Conservation (phyloP, 2,888 invertebrate genomes). For the Cecidostiba fungosa region DNA sequence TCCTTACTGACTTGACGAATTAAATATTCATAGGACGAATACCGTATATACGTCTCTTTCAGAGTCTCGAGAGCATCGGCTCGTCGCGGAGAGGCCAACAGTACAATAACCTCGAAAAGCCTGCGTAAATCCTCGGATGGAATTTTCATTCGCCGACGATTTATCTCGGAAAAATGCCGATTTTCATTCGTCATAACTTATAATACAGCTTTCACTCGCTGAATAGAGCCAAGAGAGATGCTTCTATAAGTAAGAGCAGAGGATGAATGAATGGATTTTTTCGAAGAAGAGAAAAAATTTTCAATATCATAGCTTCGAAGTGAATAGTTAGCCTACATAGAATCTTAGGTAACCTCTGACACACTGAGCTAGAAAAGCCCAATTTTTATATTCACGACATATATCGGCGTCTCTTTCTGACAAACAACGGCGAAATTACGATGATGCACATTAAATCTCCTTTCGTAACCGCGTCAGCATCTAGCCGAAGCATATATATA, state of each 20-base stretch:
- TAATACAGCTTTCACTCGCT: not conserved
- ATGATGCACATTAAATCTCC: not conserved
- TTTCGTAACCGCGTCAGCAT: not conserved
- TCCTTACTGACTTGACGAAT: not conserved
- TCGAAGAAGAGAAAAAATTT: not conserved
- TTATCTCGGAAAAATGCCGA: not conserved
- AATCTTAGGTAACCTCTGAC: not conserved
- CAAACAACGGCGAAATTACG: not conserved
- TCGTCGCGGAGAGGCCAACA: not conserved
- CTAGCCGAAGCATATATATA: not conserved
- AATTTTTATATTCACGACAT: not conserved
- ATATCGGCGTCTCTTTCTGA: not conserved
- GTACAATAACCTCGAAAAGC: not conserved
- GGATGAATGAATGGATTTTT: too few species aligned
- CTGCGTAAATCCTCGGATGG: not conserved
- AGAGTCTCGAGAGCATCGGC: not conserved
- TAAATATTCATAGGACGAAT: constrained; percentile 17
- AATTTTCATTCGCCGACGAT: not conserved
- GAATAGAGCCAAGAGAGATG: not conserved
- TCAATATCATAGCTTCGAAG: not conserved
- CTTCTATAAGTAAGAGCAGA: not conserved
- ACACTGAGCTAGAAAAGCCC: not conserved
- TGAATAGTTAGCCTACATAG: not conserved
- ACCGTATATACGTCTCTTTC: not conserved
- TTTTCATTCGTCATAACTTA: constrained; percentile 12